phyloP scores from a whole-genome alignment of 2,888 invertebrate species.

The Conchocele bisecta region DNA sequence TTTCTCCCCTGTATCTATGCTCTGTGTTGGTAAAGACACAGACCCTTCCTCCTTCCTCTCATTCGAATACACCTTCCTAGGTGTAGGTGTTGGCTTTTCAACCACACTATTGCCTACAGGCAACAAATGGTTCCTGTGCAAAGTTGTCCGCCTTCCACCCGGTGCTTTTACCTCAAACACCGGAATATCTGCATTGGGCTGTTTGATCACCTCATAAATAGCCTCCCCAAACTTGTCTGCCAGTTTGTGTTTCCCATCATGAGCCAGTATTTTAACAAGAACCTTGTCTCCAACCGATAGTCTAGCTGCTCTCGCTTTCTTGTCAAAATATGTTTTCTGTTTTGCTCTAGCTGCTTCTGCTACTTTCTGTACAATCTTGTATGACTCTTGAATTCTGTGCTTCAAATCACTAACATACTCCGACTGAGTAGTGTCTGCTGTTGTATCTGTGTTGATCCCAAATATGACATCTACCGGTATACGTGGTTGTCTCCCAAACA shows the following conservation, averaged over 20 bases:
- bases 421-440: neutral
- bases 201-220: neutral
- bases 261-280: conserved; percentile 6
- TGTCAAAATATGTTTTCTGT: conserved; percentile 2
- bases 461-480: conserved; percentile 6
- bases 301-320: conserved; percentile 3
- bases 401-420: conserved; percentile 14
- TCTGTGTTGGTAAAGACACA: no score
- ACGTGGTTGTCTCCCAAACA: neutral
- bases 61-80: no score
- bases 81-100: no score
- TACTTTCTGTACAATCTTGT: conserved; percentile 1
- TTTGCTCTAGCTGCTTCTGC: neutral
- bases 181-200: conserved; percentile 1
- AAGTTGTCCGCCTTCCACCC: conserved; percentile 4
- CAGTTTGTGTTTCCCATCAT: conserved; percentile 22
- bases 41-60: no score
- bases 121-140: conserved; percentile 35
- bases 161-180: neutral
- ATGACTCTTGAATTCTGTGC: neutral
- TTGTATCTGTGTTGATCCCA: neutral
- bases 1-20: no score
- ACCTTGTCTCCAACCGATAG: conserved; percentile 15
- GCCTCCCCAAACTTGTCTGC: conserved; percentile 16
- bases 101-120: no score